Evolutionary conservation across 2,797 vertebrate species (phyloP), one percentile per base, ranked within the genome.

Genomic region (Oreochromis mossambicus): DNA sequence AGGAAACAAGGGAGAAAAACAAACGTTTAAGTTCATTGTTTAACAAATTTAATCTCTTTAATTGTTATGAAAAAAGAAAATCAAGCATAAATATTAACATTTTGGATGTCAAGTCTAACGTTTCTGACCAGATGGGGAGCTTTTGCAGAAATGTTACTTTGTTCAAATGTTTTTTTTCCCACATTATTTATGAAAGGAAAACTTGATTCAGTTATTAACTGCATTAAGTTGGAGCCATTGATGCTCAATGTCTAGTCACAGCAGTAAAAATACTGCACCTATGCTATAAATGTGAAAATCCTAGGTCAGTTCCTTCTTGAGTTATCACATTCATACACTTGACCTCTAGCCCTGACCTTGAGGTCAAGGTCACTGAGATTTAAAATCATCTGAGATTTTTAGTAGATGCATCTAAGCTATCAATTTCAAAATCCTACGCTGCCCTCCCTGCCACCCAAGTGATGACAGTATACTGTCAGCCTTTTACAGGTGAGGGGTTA

Each of bases 121-220:
- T 9, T 43, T 68, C 21, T 68, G 8, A 68, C 38, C 13, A 43
- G 63, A 43, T 19, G 26, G 15, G 43, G 70, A 5, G 26, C 15
- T 32, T 29, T 48, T 19, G 43, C 10, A 3, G 43, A 46, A 46
- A 29, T 48, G 43, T 17, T 73, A 29, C 24, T 73, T n/a, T 46
- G 15, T 32, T 50, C 17, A 32, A 73, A 68, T 14, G 13, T 41
- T 26, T 13, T 55, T 55, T 6, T 1, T 0, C 0, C 32, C 4
- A 4, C 9, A 12, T 43, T 68, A 41, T 41, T 38, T 14, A 21
- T 5, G 7, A 68, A 68, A 68, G 12, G 7, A 43, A 70, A 66
- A 48, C 43, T 19, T 2, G 6, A 34, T 34, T 61, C 15, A 34
- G 17, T 34, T 34, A 29, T 26, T 73, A 26, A 73, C 14, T 48